Evolutionary conservation across 2,888 invertebrate genomes (phyloP).

Genomic region (Dolomedes plantarius): DNA sequence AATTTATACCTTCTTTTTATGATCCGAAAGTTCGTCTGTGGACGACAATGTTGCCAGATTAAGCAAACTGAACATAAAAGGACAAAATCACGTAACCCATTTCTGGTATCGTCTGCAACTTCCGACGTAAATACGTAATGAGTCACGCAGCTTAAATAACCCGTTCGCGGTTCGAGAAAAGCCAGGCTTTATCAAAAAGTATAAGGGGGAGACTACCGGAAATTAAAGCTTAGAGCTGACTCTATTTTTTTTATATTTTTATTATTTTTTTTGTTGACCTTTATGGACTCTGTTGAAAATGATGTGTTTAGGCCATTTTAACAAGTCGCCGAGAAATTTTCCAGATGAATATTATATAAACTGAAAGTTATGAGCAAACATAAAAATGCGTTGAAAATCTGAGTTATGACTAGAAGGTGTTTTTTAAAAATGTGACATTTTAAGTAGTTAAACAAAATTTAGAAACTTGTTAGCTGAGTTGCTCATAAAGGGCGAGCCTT

Average conservation of each 20-base stretch:
- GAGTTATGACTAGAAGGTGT: neutral
- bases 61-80: slow-evolving; percentile 48
- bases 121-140: slow-evolving; percentile 60
- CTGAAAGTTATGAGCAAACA: neutral
- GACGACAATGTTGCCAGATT: slow-evolving; percentile 42
- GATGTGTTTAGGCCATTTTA: slow-evolving; percentile 1
- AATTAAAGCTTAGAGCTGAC: neutral
- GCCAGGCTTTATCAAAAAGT: slow-evolving; percentile 43
- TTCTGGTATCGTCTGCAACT: slow-evolving; percentile 46
- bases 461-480: neutral
- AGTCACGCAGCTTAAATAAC: slow-evolving; percentile 34
- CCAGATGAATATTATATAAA: neutral
- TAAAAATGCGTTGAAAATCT: neutral
- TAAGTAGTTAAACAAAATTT: too few relatives aligned
- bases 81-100: slow-evolving; percentile 60
- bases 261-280: neutral
- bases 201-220: slow-evolving; percentile 7
- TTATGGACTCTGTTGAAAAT: neutral
- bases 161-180: slow-evolving; percentile 10
- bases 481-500: neutral
- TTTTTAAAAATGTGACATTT: too few relatives aligned
- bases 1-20: slow-evolving; percentile 45
- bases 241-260: neutral
- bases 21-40: slow-evolving; percentile 19
- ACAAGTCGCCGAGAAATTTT: neutral